A percentile compares a stretch with the other conserved stretches of the same genome.
These are phyloP conservation scores for Pseudobourletiella spinata DNA, from an alignment of 1,140 invertebrate genomes.

Conservation along the genomic window DNA sequence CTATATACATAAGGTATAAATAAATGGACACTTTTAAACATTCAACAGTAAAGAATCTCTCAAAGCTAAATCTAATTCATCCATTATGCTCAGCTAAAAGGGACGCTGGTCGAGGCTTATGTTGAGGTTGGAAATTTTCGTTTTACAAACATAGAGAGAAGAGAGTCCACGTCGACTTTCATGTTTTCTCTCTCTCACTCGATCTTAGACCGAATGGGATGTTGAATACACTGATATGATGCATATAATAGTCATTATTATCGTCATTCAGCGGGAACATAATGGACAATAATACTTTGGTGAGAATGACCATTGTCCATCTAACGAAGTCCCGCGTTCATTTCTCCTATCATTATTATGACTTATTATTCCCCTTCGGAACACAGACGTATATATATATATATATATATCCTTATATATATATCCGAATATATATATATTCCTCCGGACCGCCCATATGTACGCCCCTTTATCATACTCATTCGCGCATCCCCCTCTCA, in stretches of 20 bases:
- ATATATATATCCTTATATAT: too few species aligned
- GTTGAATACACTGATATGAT: conserved; percentile 2
- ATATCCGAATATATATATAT: too few species aligned
- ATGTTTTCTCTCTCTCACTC: not conserved
- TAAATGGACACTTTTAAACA: conserved; percentile 22
- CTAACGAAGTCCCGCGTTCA: conserved; percentile 7
- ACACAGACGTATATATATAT: not conserved
- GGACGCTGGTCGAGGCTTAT: not conserved
- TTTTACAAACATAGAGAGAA: too few species aligned
- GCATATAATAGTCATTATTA: conserved; percentile 22
- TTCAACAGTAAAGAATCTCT: conserved; percentile 9
- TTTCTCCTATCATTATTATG: not conserved
- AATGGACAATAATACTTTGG: conserved; percentile 24
- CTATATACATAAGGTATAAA: not conserved
- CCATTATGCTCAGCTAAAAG: conserved; percentile 16
- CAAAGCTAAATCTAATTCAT: conserved; percentile 26
- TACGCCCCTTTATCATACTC: not conserved
- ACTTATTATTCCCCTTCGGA: not conserved
- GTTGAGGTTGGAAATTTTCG: not conserved
- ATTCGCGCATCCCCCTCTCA: not conserved
- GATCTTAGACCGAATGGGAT: not conserved
- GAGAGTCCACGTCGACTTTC: not conserved
- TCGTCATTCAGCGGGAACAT: conserved; percentile 14
- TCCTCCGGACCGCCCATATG: not conserved
- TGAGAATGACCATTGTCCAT: conserved; percentile 25